Evolutionary conservation across 2,113 vertebrate genomes (phyloP).

Genomic region (Scopus umbretta): DNA sequence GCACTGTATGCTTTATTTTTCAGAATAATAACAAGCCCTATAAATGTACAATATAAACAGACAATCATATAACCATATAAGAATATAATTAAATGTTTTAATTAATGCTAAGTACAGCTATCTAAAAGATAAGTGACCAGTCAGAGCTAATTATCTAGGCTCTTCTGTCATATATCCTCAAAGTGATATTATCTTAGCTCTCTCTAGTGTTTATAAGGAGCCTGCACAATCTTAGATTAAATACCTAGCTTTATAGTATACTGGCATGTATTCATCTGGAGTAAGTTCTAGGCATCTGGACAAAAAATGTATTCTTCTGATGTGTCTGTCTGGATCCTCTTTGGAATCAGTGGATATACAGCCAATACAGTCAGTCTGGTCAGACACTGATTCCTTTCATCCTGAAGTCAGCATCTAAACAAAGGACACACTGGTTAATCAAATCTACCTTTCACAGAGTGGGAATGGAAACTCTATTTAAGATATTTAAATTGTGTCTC

Average conservation of each 20-base stretch:
- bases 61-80: neutral
- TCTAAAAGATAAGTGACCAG: neutral
- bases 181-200: neutral
- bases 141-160: neutral
- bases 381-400: neutral
- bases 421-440: neutral
- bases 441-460: neutral
- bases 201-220: neutral
- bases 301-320: neutral
- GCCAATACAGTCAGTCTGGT: neutral
- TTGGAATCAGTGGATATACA: neutral
- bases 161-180: neutral
- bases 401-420: neutral
- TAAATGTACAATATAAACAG: neutral
- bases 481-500: neutral
- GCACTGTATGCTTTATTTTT: neutral
- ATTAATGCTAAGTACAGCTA: neutral
- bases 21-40: neutral
- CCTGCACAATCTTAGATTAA: neutral
- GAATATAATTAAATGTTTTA: neutral
- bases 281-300: neutral
- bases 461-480: neutral
- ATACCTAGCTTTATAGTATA: rapidly evolving
- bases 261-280: neutral
- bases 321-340: neutral